Base-by-base conservation (phyloP, 2,888 invertebrate species). In the Ectemnius cavifrons region DNA sequence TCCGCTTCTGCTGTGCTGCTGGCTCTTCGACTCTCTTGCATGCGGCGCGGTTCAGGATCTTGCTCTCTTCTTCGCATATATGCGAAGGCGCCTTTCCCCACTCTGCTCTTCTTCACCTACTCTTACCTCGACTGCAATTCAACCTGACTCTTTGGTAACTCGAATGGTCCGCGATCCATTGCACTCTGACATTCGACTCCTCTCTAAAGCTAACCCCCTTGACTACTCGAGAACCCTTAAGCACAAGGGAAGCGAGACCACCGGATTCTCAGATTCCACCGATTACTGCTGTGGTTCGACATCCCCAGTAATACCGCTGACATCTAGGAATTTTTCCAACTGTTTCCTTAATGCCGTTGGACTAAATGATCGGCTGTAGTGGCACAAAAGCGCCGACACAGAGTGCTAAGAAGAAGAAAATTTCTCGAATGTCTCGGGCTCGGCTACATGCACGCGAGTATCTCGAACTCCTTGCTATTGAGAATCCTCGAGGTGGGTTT, bases 1-100 rank as follows among this genome's bases (percentile, higher is more conserved):
- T 86, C 86, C 87, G 86, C 83, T 68, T 80, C 81, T 79, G 81
- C 78, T 77, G 75, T 81, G 23, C 67, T 13, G 16, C 76, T 37
- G 77, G 77, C 78, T 73, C 78, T 73, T 75, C 79, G 80, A 73
- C 79, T 71, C 82, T 82, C 69, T 37, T 37, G 37, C 37, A 80
- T 73, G 76, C 71, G 78, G 73, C 73, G 67, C 71, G 70, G 63
- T 61, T 78, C 71, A 74, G 79, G 71, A 71, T 81, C 74, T 79
- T 71, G 72, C 28, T 66, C 37, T 4, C 8, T 37, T 37, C 37
- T 37, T 37, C 37, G 37, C 37, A 37, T 37, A 37, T 6, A 37
- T 37, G 60, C 49, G 62, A 4, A 11, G 63, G 61, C 73, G 63
- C 63, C 61, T 67, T 64, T 18, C 63, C 20, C 56, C 47, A 18